These are phyloP conservation scores for Hyperoplus lanceolatus DNA, from an alignment of 2,797 vertebrate species.

Conservation along the genomic window DNA sequence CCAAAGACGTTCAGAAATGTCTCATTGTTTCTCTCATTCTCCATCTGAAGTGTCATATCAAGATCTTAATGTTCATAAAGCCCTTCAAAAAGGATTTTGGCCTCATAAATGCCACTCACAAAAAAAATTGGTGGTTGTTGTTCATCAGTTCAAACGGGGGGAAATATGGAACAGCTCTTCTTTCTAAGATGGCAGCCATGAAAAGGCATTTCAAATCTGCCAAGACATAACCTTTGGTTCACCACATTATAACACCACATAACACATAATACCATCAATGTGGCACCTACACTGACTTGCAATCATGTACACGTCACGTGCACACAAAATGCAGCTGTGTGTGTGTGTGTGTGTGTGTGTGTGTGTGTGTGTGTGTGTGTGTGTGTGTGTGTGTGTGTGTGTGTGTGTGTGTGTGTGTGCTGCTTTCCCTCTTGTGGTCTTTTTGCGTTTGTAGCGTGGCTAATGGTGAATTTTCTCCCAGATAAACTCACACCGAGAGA, in stretches of 20 bases:
- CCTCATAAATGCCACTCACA: not conserved
- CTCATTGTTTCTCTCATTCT: slow-evolving; percentile 14
- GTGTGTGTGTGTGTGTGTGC: too few relatives aligned
- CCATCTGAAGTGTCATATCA: slow-evolving; percentile 8
- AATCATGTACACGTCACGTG: slow-evolving; percentile 20
- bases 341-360: slow-evolving; percentile 44
- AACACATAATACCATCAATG: slow-evolving; percentile 21
- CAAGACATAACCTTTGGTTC: slow-evolving; percentile 33
- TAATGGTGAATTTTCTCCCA: slow-evolving; percentile 32
- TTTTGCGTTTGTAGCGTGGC: slow-evolving; percentile 17
- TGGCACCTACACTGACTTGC: slow-evolving; percentile 1
- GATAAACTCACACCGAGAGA: slow-evolving; percentile 31
- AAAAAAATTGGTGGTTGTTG: not conserved
- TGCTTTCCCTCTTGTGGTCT: not conserved
- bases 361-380: slow-evolving; percentile 21
- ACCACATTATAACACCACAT: slow-evolving; percentile 15
- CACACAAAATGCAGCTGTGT: slow-evolving; percentile 30
- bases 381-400: not conserved
- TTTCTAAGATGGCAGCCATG: slow-evolving; percentile 13
- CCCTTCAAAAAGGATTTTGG: slow-evolving; percentile 9
- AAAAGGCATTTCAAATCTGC: slow-evolving; percentile 48
- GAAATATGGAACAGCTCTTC: slow-evolving; percentile 31
- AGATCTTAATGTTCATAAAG: slow-evolving; percentile 7
- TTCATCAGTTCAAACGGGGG: slow-evolving; percentile 26
- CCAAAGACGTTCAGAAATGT: slow-evolving; percentile 4